Evolutionary conservation across 2,888 invertebrate species (phyloP).

Genomic region (Pseudanteris insignis): DNA sequence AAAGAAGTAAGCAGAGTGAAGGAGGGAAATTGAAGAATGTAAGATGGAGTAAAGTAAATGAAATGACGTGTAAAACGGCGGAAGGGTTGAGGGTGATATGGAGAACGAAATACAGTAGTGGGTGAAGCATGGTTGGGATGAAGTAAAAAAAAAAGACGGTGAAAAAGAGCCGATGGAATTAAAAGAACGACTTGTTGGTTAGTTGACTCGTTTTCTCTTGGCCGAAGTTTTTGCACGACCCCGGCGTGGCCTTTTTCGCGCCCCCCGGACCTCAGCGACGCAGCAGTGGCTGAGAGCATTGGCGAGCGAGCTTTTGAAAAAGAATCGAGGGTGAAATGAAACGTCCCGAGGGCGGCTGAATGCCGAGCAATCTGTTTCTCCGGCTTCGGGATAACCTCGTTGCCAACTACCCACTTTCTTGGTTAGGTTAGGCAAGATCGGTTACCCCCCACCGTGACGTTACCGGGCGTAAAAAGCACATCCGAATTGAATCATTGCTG

Average conservation of each 20-base stretch:
- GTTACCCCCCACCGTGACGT: slow-evolving; percentile 48
- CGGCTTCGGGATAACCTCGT: slow-evolving; percentile 64
- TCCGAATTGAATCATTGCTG: slow-evolving; percentile 66
- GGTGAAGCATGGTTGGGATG: slow-evolving; percentile 35
- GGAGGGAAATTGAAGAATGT: too few relatives aligned
- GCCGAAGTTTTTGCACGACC: slow-evolving; percentile 34
- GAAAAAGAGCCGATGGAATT: slow-evolving; percentile 54
- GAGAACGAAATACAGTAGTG: slow-evolving; percentile 30
- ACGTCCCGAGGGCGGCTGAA: slow-evolving; percentile 67
- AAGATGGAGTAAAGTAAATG: slow-evolving; percentile 36
- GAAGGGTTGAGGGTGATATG: slow-evolving; percentile 31
- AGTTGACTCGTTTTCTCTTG: slow-evolving; percentile 52
- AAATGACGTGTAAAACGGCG: slow-evolving; percentile 19
- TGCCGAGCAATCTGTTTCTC: slow-evolving; percentile 64
- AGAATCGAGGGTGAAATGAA: slow-evolving; percentile 67
- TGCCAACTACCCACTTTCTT: slow-evolving; percentile 47
- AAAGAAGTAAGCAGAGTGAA: too few relatives aligned
- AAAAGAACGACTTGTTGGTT: slow-evolving; percentile 63
- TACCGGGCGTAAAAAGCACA: slow-evolving; percentile 53
- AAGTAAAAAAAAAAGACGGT: slow-evolving; percentile 20
- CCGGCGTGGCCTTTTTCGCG: slow-evolving; percentile 12
- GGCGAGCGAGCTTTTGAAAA: slow-evolving; percentile 56
- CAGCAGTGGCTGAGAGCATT: too few relatives aligned
- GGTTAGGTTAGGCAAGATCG: slow-evolving; percentile 47
- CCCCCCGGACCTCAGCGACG: too few relatives aligned